Conservation (phyloP, 2,888 invertebrate species). For the Drosophila affinis region DNA sequence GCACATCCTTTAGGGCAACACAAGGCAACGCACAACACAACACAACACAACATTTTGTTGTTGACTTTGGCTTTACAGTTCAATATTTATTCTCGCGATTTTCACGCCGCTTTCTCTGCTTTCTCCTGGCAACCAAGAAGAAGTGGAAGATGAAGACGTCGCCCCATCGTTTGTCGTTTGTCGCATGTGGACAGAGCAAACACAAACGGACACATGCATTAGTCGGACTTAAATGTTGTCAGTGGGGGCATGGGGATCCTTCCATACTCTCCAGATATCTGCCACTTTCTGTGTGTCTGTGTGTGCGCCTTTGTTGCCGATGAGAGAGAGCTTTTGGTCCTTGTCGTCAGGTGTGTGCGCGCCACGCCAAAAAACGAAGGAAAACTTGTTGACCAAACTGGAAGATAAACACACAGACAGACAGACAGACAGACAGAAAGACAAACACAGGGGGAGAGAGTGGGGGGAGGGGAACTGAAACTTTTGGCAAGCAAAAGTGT, state of each 20-base stretch:
- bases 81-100: conserved; percentile 83
- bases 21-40: conserved; percentile 6
- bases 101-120: conserved; percentile 64
- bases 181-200: conserved; percentile 71
- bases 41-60: conserved; percentile 45
- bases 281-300: conserved; percentile 10
- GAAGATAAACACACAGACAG: conserved; percentile 70
- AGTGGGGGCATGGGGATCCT: not conserved
- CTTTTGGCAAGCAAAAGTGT: conserved; percentile 66
- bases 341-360: conserved; percentile 71
- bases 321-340: conserved; percentile 13
- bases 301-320: conserved; percentile 19
- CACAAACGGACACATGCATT: conserved; percentile 76
- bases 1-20: conserved; percentile 36
- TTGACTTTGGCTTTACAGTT: conserved; percentile 81
- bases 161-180: conserved; percentile 16
- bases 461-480: not conserved
- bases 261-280: not conserved
- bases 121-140: not conserved
- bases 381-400: conserved; percentile 80
- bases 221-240: conserved; percentile 71
- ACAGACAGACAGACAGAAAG: conserved; percentile 30
- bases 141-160: conserved; percentile 20
- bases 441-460: conserved; percentile 12
- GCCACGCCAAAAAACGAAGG: conserved; percentile 52